Evolutionary conservation across 92 coral and sea anemone species (phyloP).

Genomic region (Meandrina meandrites): DNA sequence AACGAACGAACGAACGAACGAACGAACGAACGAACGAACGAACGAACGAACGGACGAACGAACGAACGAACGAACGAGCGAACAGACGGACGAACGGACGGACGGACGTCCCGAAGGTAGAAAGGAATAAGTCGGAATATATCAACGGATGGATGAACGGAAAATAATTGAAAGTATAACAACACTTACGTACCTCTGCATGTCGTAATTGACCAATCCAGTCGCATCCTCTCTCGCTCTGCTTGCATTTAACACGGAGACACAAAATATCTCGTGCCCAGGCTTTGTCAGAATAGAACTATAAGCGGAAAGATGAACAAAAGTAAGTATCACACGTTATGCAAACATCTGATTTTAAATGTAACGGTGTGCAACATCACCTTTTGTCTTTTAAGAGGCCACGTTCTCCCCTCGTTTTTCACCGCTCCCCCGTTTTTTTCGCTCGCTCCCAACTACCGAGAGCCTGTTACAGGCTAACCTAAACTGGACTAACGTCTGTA

Average conservation of each 20-base stretch:
- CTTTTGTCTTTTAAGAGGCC: too few species aligned
- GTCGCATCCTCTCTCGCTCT: constrained; percentile 27
- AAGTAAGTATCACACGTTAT: not conserved
- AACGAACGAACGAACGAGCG: not conserved
- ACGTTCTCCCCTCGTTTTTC: too few species aligned
- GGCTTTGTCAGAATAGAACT: constrained; percentile 45
- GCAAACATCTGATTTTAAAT: too few species aligned
- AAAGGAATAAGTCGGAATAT: not conserved
- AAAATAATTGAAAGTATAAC: too few species aligned
- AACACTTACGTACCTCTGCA: constrained; percentile 24
- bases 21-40: too few species aligned
- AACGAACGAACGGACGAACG: not conserved
- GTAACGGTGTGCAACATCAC: too few species aligned
- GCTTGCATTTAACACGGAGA: constrained; percentile 45
- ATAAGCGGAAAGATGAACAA: not conserved
- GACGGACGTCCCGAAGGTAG: not conserved
- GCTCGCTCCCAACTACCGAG: too few species aligned
- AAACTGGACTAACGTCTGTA: too few species aligned
- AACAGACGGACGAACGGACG: not conserved
- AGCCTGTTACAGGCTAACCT: too few species aligned
- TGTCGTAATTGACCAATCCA: constrained; percentile 45
- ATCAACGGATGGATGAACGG: not conserved
- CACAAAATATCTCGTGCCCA: constrained; percentile 49
- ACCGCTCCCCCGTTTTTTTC: too few species aligned
- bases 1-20: too few species aligned